These are phyloP conservation scores for Centruroides sculpturatus DNA, from an alignment of 1,140 invertebrate species.

Conservation along the genomic window DNA sequence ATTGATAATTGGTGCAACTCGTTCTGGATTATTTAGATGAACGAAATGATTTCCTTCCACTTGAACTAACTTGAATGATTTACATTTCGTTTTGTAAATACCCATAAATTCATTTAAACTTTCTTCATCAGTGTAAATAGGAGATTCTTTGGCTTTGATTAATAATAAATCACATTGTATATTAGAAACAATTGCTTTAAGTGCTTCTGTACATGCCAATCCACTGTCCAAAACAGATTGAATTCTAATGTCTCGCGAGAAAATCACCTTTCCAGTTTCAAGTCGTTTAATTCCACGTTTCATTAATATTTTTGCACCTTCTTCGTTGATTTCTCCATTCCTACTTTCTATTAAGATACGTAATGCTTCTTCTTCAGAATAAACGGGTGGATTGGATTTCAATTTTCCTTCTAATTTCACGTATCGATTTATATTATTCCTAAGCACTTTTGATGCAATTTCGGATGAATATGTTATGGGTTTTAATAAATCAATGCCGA, in stretches of 20 bases:
- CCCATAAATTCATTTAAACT: slow-evolving; percentile 7
- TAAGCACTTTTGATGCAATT: neutral
- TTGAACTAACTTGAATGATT: slow-evolving; percentile 45
- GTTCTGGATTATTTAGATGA: slow-evolving; percentile 59
- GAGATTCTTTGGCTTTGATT: slow-evolving; percentile 9
- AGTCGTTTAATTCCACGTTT: slow-evolving; percentile 9
- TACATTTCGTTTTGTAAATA: slow-evolving; percentile 16
- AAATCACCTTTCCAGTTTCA: slow-evolving; percentile 2
- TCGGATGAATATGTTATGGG: slow-evolving; percentile 2
- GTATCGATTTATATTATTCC: neutral
- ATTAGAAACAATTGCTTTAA: slow-evolving; percentile 2
- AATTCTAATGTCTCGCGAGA: slow-evolving; percentile 13
- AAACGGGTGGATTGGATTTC: slow-evolving; percentile 2
- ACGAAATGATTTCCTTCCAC: slow-evolving; percentile 70
- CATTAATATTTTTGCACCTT: slow-evolving; percentile 13
- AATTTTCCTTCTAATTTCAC: slow-evolving; percentile 7
- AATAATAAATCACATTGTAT: slow-evolving; percentile 15
- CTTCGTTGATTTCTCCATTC: slow-evolving; percentile 6
- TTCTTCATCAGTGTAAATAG: neutral
- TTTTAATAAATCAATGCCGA: slow-evolving; percentile 37
- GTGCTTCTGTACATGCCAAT: slow-evolving; percentile 2
- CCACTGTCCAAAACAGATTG: slow-evolving; percentile 1
- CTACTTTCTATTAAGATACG: slow-evolving; percentile 18
- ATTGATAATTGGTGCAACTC: slow-evolving; percentile 35
- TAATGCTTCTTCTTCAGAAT: slow-evolving; percentile 14